A percentile compares a stretch with the other conserved stretches of the same genome.
Evolutionary conservation across 2,113 vertebrate genomes (phyloP).

Genomic region (Xyliphius kryptos): DNA sequence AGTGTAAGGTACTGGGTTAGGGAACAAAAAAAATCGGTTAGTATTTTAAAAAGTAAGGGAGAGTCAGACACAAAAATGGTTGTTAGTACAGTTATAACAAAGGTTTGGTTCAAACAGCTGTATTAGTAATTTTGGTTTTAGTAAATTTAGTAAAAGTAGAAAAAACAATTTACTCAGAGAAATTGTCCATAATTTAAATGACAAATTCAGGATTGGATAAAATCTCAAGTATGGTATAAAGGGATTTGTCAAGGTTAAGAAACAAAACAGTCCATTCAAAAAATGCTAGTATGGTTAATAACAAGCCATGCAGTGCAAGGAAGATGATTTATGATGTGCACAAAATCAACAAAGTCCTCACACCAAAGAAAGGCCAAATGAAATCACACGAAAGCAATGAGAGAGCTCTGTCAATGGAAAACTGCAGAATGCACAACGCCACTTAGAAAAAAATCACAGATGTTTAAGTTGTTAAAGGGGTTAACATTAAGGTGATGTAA

Average conservation of each 20-base stretch:
- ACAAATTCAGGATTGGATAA: constrained; percentile 58
- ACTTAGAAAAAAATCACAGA: constrained; percentile 39
- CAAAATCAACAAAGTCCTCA: constrained; percentile 43
- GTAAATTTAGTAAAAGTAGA: constrained; percentile 58
- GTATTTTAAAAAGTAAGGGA: constrained; percentile 72
- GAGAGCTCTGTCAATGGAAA: constrained; percentile 13
- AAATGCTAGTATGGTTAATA: constrained; percentile 49
- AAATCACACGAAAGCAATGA: constrained; percentile 9
- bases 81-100: constrained; percentile 78
- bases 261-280: constrained; percentile 61
- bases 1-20: constrained; percentile 50
- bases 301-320: constrained; percentile 62
- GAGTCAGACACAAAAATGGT: constrained; percentile 80
- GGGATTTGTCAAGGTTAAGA: constrained; percentile 55
- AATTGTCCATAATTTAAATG: constrained; percentile 62
- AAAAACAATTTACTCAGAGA: constrained; percentile 38
- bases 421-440: constrained; percentile 42
- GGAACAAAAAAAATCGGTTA: constrained; percentile 67
- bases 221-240: constrained; percentile 53
- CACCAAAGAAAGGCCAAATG: constrained; percentile 27
- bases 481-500: constrained; percentile 14
- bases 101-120: constrained; percentile 64
- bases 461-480: constrained; percentile 35
- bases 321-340: constrained; percentile 28
- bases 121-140: constrained; percentile 67